A percentile compares a stretch with the other conserved stretches of the same genome.
phyloP scores from a whole-genome alignment of 30 jellyfish, hydroid and myxozoan species.

The Aurelia sp. region DNA sequence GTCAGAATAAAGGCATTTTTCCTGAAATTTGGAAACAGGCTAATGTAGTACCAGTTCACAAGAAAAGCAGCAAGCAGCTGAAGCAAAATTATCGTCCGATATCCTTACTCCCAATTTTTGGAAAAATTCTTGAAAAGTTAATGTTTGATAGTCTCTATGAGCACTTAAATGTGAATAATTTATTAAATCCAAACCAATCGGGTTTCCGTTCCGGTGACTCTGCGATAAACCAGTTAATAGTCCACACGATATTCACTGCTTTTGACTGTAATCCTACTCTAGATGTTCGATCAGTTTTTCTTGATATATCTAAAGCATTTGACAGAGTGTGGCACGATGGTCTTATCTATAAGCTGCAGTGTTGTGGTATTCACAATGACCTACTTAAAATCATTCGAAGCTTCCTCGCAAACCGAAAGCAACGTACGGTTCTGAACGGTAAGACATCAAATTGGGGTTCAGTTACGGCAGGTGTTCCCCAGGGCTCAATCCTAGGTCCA shows the following conservation, averaged over 20 bases:
- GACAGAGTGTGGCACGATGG: slow-evolving; percentile 76
- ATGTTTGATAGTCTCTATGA: no score
- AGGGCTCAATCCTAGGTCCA: no score
- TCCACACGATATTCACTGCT: slow-evolving; percentile 21
- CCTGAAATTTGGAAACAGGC: slow-evolving; percentile 44
- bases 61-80: no score
- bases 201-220: neutral
- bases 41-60: slow-evolving; percentile 67
- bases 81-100: no score
- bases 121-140: no score
- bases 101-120: no score
- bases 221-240: slow-evolving; percentile 36
- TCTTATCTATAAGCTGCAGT: slow-evolving; percentile 31
- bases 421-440: neutral
- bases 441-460: no score
- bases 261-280: slow-evolving; percentile 54
- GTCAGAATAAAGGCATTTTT: neutral
- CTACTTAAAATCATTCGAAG: neutral
- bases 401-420: slow-evolving; percentile 6
- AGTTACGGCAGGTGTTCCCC: no score
- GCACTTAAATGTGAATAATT: no score
- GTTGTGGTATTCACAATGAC: slow-evolving; percentile 16
- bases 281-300: slow-evolving; percentile 37
- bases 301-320: slow-evolving; percentile 66
- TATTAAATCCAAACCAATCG: no score